Base-by-base conservation (phyloP, 2,888 invertebrate genomes). In the Blomia tropicalis region DNA sequence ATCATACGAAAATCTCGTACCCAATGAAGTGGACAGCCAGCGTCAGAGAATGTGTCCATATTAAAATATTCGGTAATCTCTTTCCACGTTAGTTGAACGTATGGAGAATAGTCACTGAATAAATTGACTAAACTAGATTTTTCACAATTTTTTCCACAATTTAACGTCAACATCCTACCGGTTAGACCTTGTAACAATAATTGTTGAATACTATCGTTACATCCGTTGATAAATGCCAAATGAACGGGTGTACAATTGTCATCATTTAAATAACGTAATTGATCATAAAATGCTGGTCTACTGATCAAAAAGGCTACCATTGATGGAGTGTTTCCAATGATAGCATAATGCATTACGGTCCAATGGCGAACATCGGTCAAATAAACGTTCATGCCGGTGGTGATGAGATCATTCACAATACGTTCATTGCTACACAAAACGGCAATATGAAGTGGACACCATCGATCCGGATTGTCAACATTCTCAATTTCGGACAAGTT, bases 331-430 rank as follows among this genome's bases (percentile, higher is more conserved):
- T 23, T 27, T n/a, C n/a, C 56, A n/a, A 32, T n/a, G n/a, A 56
- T 25, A 14, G 56, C 56, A 25, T 27, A 56, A 25, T 56, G 56
- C 56, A 56, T 56, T 25, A 56, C 56, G 3, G 56, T 56, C 32
- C 32, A 31, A 25, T 36, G 17, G 2, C 23, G 14, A 19, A n/a
- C 11, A 25, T 56, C 56, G 3, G 29, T 30, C 17, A 56, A n/a
- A 11, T 3, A 36, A 19, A 56, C 56, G 29, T 56, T 23, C 56
- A 56, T 56, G 2, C 56, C 56, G 56, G 29, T 56, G 11, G 11
- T n/a, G 2, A 56, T 11, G 19, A 56, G 25, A n/a, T n/a, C 3
- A 31, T 23, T 23, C 11, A 56, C 17, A 5, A 56, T 22, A 19
- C 23, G 14, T 30, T 27, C 23, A 32, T 36, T 25, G 2, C 29